Percentiles rank a stretch among this genome's conserved stretches.
These are phyloP conservation scores for Pangasianodon gigas DNA, from an alignment of 2,113 vertebrate species.

Conservation along the genomic window DNA sequence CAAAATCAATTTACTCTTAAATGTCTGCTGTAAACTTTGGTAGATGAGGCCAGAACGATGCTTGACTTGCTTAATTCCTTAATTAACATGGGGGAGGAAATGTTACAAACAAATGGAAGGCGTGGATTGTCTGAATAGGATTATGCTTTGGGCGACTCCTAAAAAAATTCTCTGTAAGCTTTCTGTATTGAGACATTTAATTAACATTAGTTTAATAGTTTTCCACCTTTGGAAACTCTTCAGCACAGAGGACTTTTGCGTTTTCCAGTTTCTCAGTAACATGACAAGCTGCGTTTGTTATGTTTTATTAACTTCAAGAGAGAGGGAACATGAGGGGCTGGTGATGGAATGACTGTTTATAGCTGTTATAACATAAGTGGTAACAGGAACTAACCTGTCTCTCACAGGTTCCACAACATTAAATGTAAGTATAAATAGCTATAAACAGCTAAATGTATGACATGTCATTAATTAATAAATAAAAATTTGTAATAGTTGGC, in stretches of 20 bases:
- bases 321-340: background rate
- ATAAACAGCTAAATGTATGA: background rate
- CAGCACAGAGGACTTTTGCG: background rate
- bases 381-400: background rate
- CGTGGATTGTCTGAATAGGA: background rate
- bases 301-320: background rate
- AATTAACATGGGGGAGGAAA: constrained; percentile 6
- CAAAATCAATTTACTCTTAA: constrained; percentile 20
- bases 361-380: background rate
- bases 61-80: constrained; percentile 22
- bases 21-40: constrained; percentile 30
- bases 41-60: constrained; percentile 4
- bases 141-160: background rate
- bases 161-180: background rate
- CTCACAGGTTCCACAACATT: background rate
- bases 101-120: constrained; percentile 7
- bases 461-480: background rate
- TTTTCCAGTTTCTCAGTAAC: background rate
- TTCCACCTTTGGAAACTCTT: background rate
- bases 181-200: background rate
- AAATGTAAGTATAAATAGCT: background rate
- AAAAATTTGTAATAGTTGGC: background rate
- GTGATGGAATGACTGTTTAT: background rate
- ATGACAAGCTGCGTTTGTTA: background rate
- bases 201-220: background rate